phyloP scores from a whole-genome alignment of 2,113 vertebrate genomes.

The Poeciliopsis occidentalis region DNA sequence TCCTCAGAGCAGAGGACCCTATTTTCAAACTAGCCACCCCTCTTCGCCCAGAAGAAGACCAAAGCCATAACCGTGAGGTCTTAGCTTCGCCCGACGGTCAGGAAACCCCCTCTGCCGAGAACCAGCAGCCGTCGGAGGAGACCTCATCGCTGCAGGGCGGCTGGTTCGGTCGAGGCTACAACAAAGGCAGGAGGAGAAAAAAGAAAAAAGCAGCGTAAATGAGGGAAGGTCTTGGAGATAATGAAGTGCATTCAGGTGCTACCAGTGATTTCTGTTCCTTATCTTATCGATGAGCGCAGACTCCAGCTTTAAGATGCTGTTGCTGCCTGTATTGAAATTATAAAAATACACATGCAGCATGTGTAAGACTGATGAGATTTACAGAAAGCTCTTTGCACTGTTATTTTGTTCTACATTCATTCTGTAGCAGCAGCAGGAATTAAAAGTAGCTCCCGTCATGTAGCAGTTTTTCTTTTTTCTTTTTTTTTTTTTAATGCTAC shows the following conservation, averaged over 20 bases:
- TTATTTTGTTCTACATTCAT: background rate
- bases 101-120: constrained; percentile 9
- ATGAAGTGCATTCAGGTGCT: background rate
- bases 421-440: background rate
- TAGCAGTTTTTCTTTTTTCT: too few species aligned
- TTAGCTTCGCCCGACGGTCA: constrained; percentile 66
- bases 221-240: background rate
- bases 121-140: constrained; percentile 21
- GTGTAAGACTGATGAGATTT: background rate
- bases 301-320: constrained; percentile 23
- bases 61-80: constrained; percentile 83
- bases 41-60: constrained; percentile 81
- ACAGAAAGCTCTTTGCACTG: constrained; percentile 14
- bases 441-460: constrained; percentile 3
- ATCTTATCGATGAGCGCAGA: background rate
- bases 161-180: constrained; percentile 91
- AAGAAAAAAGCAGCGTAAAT: constrained; percentile 73
- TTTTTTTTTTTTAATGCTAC: background rate
- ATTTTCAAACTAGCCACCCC: constrained; percentile 87
- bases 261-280: background rate
- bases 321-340: background rate
- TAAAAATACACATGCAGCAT: background rate
- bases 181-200: constrained; percentile 84
- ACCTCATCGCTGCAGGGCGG: constrained; percentile 75
- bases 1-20: constrained; percentile 87